These are phyloP conservation scores for Lithophane leautieri DNA, from an alignment of 2,888 invertebrate genomes.

Conservation along the genomic window DNA sequence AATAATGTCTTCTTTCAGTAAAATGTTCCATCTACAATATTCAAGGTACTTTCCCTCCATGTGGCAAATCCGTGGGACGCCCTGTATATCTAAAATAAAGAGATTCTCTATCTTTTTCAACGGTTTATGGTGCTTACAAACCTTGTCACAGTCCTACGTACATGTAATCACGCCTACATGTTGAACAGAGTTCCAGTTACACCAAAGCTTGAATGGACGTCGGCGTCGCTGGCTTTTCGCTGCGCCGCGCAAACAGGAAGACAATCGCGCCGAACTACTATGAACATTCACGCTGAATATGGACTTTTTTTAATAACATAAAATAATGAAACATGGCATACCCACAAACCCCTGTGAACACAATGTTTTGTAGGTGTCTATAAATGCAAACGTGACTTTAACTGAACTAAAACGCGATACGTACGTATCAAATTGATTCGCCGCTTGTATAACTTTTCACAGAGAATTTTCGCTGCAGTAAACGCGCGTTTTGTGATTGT, in stretches of 20 bases:
- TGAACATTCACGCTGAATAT: neutral
- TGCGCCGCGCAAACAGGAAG: no score
- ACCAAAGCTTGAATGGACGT: neutral
- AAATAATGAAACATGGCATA: neutral
- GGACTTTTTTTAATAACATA: neutral
- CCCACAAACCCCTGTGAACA: neutral
- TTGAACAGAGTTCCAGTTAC: constrained; percentile 20
- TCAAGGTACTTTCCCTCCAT: no score
- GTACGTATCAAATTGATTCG: neutral
- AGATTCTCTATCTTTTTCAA: neutral
- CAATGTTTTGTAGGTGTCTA: neutral
- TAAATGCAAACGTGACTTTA: neutral
- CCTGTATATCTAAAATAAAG: no score
- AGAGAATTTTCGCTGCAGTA: no score
- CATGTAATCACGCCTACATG: neutral
- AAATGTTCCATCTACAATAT: no score
- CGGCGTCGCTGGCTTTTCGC: neutral
- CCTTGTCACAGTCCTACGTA: constrained; percentile 2
- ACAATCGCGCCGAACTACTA: no score
- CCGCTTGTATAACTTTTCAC: neutral
- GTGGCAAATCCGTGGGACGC: no score
- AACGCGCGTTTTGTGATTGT: neutral
- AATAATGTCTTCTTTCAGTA: no score
- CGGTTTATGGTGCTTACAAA: neutral
- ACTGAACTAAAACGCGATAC: neutral